These are phyloP conservation scores for Rhineura floridana DNA, from an alignment of 2,113 vertebrate genomes.

Conservation along the genomic window DNA sequence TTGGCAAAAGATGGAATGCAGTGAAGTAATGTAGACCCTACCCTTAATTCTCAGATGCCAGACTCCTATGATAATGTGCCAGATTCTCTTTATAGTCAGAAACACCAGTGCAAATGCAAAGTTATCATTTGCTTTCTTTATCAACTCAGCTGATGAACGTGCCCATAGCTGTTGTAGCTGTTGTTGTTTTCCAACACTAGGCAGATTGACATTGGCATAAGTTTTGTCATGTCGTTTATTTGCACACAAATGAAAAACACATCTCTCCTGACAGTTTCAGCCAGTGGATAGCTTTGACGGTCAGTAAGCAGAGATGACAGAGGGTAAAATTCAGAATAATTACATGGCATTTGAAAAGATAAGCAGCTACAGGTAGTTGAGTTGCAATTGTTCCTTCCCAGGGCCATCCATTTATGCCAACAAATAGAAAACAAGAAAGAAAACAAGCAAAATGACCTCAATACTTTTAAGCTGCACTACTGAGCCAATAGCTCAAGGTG, in stretches of 20 bases:
- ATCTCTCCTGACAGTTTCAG: conserved; percentile 32
- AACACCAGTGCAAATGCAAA: neutral
- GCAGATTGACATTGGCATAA: conserved; percentile 13
- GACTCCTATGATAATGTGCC: neutral
- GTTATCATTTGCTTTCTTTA: neutral
- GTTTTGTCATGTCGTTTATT: conserved; percentile 2
- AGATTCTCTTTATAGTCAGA: neutral
- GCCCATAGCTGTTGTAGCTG: neutral
- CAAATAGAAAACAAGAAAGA: neutral
- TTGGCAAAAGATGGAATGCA: neutral
- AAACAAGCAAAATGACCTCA: conserved; percentile 15
- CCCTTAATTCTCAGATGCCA: neutral
- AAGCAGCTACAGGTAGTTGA: conserved; percentile 9
- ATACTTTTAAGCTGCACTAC: neutral
- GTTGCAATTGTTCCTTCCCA: neutral
- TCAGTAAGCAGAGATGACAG: conserved; percentile 26
- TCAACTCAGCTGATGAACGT: neutral
- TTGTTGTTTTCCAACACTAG: neutral
- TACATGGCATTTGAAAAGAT: neutral
- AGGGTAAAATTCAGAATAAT: neutral
- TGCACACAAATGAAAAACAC: conserved; percentile 29
- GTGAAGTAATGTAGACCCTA: neutral
- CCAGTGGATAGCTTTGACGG: conserved; percentile 20
- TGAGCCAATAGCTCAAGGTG: neutral
- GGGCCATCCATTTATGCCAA: neutral